These are phyloP conservation scores for Caenorhabditis imperialis DNA, from an alignment of 2,888 invertebrate genomes.

Conservation along the genomic window DNA sequence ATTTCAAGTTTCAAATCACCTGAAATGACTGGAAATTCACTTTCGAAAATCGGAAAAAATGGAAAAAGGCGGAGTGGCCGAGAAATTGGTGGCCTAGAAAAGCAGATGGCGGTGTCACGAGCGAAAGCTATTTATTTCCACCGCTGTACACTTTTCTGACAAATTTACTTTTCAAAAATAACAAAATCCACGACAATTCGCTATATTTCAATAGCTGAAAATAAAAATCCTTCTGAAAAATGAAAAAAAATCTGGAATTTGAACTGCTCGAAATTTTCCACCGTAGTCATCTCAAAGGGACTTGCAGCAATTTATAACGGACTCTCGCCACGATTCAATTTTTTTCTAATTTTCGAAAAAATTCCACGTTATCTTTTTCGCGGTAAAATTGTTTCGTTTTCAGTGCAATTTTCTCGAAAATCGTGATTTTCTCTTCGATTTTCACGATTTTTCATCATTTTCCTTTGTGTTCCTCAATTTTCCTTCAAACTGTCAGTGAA, in stretches of 20 bases:
- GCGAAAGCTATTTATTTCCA: neutral
- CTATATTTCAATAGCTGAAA: neutral
- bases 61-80: slow-evolving; percentile 7
- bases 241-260: slow-evolving; percentile 7
- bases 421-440: no score
- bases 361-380: no score
- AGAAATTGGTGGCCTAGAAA: neutral
- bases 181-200: no score
- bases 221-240: neutral
- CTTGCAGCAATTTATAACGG: no score
- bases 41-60: neutral
- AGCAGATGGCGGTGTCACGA: neutral
- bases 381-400: no score
- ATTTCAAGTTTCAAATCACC: neutral
- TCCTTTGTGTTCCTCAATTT: neutral
- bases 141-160: neutral
- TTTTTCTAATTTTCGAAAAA: no score
- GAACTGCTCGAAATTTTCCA: neutral
- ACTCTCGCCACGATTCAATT: no score
- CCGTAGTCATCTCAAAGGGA: neutral
- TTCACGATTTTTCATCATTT: neutral
- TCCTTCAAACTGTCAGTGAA: neutral
- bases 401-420: no score
- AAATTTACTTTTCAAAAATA: slow-evolving; percentile 1
- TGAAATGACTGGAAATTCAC: neutral